Percentiles rank a stretch among this genome's conserved stretches.
These are phyloP conservation scores for Thalassarche chlororhynchos DNA, from an alignment of 2,113 vertebrate species.

Conservation along the genomic window DNA sequence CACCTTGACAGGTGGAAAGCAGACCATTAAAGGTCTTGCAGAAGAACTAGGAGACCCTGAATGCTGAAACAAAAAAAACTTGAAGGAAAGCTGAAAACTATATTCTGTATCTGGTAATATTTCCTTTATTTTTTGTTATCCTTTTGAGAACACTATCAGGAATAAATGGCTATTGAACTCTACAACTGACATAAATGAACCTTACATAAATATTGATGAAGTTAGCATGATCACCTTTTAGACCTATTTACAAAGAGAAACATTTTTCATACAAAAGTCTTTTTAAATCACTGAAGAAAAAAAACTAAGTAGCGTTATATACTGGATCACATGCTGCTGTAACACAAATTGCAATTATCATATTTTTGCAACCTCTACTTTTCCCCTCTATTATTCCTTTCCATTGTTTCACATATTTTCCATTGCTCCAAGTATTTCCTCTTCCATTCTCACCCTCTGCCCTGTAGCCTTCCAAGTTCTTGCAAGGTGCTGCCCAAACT, in stretches of 20 bases:
- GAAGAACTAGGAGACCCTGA: not conserved
- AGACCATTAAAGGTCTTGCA: not conserved
- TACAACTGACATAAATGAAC: not conserved
- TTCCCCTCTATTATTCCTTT: not conserved
- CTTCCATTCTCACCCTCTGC: not conserved
- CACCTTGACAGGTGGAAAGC: not conserved
- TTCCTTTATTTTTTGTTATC: not conserved
- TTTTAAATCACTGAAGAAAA: not conserved
- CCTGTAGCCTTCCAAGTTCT: not conserved
- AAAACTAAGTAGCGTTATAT: not conserved
- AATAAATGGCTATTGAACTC: not conserved
- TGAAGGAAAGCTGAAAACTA: not conserved
- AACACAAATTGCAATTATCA: not conserved
- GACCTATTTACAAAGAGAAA: not conserved
- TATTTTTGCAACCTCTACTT: not conserved
- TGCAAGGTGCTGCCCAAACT: not conserved
- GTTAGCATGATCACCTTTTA: not conserved
- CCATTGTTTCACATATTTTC: not conserved
- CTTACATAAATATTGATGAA: not conserved
- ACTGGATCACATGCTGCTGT: not conserved
- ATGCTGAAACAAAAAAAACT: not conserved
- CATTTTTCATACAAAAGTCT: not conserved
- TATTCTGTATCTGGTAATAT: fast-evolving
- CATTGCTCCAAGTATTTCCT: not conserved
- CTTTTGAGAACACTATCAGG: not conserved